A percentile compares a stretch with the other conserved stretches of the same genome.
These are phyloP conservation scores for Australoheros scitulus DNA, from an alignment of 2,113 vertebrate species.

Conservation along the genomic window DNA sequence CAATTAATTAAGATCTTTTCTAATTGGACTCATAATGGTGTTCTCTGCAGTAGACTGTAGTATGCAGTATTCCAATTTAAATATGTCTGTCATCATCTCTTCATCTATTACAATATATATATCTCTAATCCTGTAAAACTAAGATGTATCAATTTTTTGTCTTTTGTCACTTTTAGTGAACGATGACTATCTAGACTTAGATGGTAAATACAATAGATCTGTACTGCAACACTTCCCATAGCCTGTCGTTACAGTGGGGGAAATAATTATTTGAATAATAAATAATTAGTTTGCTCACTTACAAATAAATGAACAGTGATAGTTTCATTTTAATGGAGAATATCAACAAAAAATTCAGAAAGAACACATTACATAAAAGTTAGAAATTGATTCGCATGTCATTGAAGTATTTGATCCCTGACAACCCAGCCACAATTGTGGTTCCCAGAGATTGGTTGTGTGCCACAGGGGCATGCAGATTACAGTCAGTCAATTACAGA, in stretches of 20 bases:
- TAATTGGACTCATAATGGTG: background rate
- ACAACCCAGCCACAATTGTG: no score
- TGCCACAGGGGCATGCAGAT: no score
- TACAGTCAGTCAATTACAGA: no score
- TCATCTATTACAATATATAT: background rate
- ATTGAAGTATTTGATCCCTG: no score
- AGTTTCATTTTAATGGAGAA: no score
- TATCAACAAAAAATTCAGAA: no score
- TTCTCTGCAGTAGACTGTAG: conserved; percentile 4
- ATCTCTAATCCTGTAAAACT: background rate
- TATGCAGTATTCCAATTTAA: background rate
- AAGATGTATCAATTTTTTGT: conserved; percentile 8
- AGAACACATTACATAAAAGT: no score
- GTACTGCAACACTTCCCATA: background rate
- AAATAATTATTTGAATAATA: no score
- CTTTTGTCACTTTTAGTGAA: conserved; percentile 16
- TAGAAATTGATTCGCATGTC: no score
- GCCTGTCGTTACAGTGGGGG: background rate
- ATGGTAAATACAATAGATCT: conserved; percentile 49
- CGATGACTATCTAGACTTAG: conserved; percentile 29
- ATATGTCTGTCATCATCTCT: background rate
- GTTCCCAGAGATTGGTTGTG: no score
- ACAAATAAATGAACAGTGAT: no score
- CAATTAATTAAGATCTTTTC: conserved; percentile 6
- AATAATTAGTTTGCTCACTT: no score